Evolutionary conservation across 2,113 vertebrate genomes (phyloP), one percentile per base, ranked within the genome.

Genomic region (Gnathonemus longibarbis): DNA sequence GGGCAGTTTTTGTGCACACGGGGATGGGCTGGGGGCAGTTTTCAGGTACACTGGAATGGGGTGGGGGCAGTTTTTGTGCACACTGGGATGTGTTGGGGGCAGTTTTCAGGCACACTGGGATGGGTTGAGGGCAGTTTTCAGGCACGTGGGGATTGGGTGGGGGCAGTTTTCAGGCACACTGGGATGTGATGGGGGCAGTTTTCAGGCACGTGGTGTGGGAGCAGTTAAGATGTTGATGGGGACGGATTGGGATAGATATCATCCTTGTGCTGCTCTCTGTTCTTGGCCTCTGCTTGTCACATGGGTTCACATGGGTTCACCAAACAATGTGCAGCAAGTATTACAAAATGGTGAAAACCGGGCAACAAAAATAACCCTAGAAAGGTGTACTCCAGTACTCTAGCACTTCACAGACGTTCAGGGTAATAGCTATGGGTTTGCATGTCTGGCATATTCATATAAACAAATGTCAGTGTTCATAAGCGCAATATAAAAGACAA

Each of bases 401-500:
- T 13, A 39, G 74, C 74, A 35, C 74, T 42, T 42, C 74, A 19
- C 31, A 80, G 74, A 80, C 13, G 2, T 80, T 80, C 74, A 80
- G 31, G 35, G 35, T 42, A 80, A 42, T 39, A 80, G 74, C 15
- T 80, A 80, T 80, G 74, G 74, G 35, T 80, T 1, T 35, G 74
- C 17, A 1, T 80, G 74, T 42, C 35, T 42, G 11, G 31, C 74
- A 70, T 31, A 70, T 13, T 80, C 35, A 19, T 80, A 80, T 80
- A 80, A 80, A 80, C 74, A 42, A 80, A 80, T 80, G 74, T 80
- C 74, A 80, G 74, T 80, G 31, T 42, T 42, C 74, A 80, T 80
- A 80, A 80, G 74, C 5, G 35, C 11, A 42, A 35, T 15, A 19
- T 80, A 77, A 74, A 62, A 15, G 70, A 31, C 3, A 77, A 77